A percentile compares a stretch with the other conserved stretches of the same genome.
Evolutionary conservation across 2,113 vertebrate genomes (phyloP).

Genomic region (Oreochromis tanganicae): DNA sequence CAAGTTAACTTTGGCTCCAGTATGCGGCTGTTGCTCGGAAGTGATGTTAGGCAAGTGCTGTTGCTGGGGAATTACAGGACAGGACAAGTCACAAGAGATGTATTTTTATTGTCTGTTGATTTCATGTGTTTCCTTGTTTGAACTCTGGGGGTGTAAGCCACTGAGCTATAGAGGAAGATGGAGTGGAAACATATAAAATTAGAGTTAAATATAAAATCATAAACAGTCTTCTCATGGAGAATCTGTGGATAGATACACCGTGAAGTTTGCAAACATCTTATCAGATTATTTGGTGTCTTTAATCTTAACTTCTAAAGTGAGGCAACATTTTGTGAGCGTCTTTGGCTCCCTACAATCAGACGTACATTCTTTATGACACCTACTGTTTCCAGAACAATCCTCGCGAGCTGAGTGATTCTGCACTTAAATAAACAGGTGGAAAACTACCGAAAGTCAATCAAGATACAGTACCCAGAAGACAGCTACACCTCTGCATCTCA

Average conservation of each 20-base stretch:
- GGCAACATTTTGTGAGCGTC: neutral
- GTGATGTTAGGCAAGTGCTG: neutral
- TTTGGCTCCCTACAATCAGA: neutral
- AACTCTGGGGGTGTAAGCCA: neutral
- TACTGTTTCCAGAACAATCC: neutral
- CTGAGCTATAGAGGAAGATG: neutral
- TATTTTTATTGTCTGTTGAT: neutral
- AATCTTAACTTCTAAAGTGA: neutral
- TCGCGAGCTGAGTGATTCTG: neutral
- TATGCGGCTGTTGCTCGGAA: conserved; percentile 4
- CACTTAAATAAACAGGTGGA: neutral
- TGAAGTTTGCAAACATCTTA: neutral
- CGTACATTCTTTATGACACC: neutral
- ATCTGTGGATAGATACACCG: neutral
- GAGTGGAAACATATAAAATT: neutral
- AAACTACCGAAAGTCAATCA: neutral
- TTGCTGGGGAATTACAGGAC: neutral
- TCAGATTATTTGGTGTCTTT: neutral
- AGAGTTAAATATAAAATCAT: neutral
- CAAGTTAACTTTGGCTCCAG: conserved; percentile 7
- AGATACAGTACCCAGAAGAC: neutral
- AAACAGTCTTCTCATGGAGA: neutral
- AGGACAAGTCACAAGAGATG: neutral
- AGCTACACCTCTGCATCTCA: neutral
- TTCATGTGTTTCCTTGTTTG: neutral